Conservation (phyloP, 1,140 invertebrate genomes). For the Pachypsylla venusta region DNA sequence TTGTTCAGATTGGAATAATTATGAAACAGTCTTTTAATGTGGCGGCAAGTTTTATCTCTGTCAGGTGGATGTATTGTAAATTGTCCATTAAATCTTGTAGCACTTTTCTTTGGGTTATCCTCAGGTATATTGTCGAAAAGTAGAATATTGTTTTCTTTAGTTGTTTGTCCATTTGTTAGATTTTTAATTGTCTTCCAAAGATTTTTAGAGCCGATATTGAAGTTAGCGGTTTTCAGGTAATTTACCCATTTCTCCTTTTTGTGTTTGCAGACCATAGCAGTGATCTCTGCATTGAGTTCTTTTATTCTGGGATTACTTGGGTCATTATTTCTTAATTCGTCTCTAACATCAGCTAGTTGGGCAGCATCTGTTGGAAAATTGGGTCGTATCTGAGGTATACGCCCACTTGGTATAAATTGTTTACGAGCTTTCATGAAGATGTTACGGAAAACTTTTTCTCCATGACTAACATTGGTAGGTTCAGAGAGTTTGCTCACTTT, state of each 20-base stretch:
- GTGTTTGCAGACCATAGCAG: neutral
- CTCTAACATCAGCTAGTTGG: neutral
- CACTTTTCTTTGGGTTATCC: too few species aligned
- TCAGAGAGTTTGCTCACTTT: neutral
- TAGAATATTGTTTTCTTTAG: too few species aligned
- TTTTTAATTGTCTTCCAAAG: too few species aligned
- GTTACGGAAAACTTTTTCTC: neutral
- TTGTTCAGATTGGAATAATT: too few species aligned
- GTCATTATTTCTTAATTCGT: neutral
- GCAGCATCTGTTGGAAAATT: neutral
- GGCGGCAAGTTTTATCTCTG: too few species aligned
- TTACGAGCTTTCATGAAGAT: neutral
- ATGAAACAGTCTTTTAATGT: too few species aligned
- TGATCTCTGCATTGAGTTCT: neutral
- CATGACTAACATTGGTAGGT: neutral
- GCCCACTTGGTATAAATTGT: neutral
- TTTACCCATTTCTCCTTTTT: constrained; percentile 5
- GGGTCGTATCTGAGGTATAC: constrained; percentile 6
- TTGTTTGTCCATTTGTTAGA: too few species aligned
- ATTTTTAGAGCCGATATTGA: too few species aligned
- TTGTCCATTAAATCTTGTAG: too few species aligned
- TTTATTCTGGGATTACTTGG: neutral
- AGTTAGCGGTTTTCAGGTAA: constrained; percentile 1
- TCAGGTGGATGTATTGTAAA: too few species aligned
- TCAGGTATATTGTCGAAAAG: too few species aligned